phyloP scores from a whole-genome alignment of 2,113 vertebrate genomes.

The Myotis yumanensis region DNA sequence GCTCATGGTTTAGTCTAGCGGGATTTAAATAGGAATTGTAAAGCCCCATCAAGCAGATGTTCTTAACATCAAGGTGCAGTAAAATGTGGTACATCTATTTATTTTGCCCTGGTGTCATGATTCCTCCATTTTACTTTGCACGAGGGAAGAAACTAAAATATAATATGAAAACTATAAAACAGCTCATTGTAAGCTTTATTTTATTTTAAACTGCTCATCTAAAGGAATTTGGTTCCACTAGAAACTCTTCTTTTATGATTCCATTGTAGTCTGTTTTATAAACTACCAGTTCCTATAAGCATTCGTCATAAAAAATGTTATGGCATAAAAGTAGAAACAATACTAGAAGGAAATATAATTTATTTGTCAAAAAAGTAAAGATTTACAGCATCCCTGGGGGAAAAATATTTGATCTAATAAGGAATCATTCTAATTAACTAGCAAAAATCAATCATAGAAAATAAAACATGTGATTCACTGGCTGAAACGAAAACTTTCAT shows the following conservation, averaged over 20 bases:
- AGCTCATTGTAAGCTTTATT: neutral
- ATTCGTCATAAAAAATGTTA: slow-evolving; percentile 43
- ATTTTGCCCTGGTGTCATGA: neutral
- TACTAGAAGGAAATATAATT: slow-evolving; percentile 56
- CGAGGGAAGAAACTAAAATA: neutral
- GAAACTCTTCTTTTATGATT: slow-evolving; percentile 5
- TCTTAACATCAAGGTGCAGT: neutral
- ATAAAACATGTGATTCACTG: slow-evolving; percentile 25
- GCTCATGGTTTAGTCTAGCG: neutral
- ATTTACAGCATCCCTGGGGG: slow-evolving; percentile 44
- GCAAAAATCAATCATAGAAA: slow-evolving; percentile 48
- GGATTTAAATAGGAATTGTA: neutral
- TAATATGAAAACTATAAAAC: neutral
- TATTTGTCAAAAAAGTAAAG: slow-evolving; percentile 65
- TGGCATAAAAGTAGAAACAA: slow-evolving; percentile 23
- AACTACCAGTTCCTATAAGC: slow-evolving; percentile 47
- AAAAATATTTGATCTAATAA: slow-evolving; percentile 49
- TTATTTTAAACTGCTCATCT: neutral
- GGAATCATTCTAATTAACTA: slow-evolving; percentile 55
- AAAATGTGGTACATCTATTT: neutral
- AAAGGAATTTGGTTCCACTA: neutral
- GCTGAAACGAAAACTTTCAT: slow-evolving; percentile 35
- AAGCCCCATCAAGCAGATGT: neutral
- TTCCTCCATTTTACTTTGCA: slow-evolving; percentile 21
- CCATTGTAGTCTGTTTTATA: slow-evolving; percentile 48